Percentiles rank a stretch among this genome's conserved stretches.
phyloP scores from a whole-genome alignment of 1,140 invertebrate species.

The Drosophila mayri region DNA sequence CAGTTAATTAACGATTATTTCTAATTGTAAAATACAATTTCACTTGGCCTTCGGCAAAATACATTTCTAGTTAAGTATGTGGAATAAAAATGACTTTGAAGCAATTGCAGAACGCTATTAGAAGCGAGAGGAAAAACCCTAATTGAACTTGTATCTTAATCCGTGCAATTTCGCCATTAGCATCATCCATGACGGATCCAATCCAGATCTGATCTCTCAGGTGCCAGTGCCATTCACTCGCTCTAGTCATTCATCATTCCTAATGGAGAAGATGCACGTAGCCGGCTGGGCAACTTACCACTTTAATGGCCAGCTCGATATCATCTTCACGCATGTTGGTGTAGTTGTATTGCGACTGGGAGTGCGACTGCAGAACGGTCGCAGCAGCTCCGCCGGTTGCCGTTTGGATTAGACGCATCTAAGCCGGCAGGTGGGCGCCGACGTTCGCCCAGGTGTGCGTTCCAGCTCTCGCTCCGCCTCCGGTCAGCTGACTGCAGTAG shows the following conservation, averaged over 20 bases:
- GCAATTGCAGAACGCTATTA: conserved; percentile 25
- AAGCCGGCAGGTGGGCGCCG: conserved; percentile 50
- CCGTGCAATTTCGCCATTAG: conserved; percentile 36
- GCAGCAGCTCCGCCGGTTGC: conserved; percentile 75
- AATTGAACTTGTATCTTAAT: conserved; percentile 30
- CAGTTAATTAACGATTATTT: not conserved
- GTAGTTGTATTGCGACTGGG: conserved; percentile 74
- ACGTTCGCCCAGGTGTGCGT: conserved; percentile 40
- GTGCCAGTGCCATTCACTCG: conserved; percentile 21
- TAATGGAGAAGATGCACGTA: conserved; percentile 25
- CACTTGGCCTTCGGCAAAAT: not conserved
- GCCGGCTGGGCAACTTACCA: conserved; percentile 77
- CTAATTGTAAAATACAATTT: not conserved
- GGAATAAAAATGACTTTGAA: conserved; percentile 5
- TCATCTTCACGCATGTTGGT: conserved; percentile 94
- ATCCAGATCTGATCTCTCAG: conserved; percentile 17
- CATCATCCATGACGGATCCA: conserved; percentile 6
- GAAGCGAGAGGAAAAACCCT: conserved; percentile 19
- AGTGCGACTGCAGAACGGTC: conserved; percentile 71
- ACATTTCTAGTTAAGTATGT: not conserved
- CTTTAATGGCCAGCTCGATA: conserved; percentile 96
- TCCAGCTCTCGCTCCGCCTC: conserved; percentile 15
- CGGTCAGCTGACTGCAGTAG: conserved; percentile 18
- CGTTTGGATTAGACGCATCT: conserved; percentile 79
- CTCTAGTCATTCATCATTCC: conserved; percentile 29